Evolutionary conservation across 1,140 invertebrate genomes (phyloP), one percentile per base, ranked within the genome.

Genomic region (Psilanteris sp.): DNA sequence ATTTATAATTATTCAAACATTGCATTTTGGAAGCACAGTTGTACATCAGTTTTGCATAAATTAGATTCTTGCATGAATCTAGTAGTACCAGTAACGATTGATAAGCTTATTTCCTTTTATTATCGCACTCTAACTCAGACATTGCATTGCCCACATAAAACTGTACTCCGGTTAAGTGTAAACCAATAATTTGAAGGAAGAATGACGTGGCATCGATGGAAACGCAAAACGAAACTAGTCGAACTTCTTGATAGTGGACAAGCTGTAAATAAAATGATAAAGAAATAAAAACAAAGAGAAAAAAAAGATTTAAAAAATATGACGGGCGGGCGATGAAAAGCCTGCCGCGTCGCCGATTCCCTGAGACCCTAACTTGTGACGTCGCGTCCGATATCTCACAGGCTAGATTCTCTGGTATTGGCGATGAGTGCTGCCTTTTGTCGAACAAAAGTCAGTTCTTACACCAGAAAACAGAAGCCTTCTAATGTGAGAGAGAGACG

Each of bases 291-390:
- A 57, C 24, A 41, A 29, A 48, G 48, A 26, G n/a, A 66, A 57
- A 67, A 26, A 43, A 43, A 29, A 67, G 31, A 36, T 37, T 22
- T 54, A 67, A 55, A 66, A 20, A 52, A 55, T 78, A 81, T 83
- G 83, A 83, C 83, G 80, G 84, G 83, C 84, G 83, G 86, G 86
- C 84, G 79, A 83, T 83, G 57, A 81, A 83, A 83, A 85, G 83
- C 82, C 85, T 87, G 83, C 87, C 87, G 86, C 84, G 87, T 87
- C 89, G 89, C 91, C 92, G 90, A 88, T 91, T 92, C 92, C 92
- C 91, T 93, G 92, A 93, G 92, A 92, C 91, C 91, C 91, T 92
- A 92, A 91, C 91, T 92, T 92, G 91, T 92, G 91, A 92, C 89
- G 90, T 91, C 87, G 86, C 82, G 80, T 84, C 87, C 85, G 86